Evolutionary conservation across 1,140 invertebrate species (phyloP), one percentile per base, ranked within the genome.

Genomic region (Magallana angulata): DNA sequence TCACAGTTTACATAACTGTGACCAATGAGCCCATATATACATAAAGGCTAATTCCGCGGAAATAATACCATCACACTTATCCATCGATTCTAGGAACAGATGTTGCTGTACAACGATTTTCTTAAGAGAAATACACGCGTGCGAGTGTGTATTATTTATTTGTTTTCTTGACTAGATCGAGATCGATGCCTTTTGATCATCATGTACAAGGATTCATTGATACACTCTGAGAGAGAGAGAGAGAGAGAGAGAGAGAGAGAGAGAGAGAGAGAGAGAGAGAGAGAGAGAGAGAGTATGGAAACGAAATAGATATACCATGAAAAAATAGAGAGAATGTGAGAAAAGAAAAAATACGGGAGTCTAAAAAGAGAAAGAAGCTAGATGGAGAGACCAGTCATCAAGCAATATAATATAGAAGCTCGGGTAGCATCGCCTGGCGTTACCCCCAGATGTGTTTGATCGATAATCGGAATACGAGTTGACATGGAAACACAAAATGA

Each of bases 81-180:
- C 68, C 24, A 76, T 36, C 24, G 24, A 36, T 76, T 11, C 9
- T 8, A 30, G 8, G 68, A 30, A 8, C 68, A 76, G 68, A 76
- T 76, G 68, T 24, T 76, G 18, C 68, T 48, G 36, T 48, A 48
- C 36, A 18, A 76, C 24, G 68, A 76, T 76, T 76, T 68, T 30
- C 68, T 76, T 76, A 30, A 36, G 24, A 8, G 9, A 30, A 30
- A 30, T 30, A 76, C 36, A 76, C 24, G 36, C 24, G 24, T 76
- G 68, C 60, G 16, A 62, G 24, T 18, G 60, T 76, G 24, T 76
- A 76, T 76, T 76, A 76, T 76, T 76, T 76, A 76, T 76, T 76
- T 76, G 68, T 76, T 76, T 76, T 24, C 18, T 48, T 5, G 36
- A 48, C 3, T 71, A 76, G 68, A 76, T 76, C 68, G 68, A 71